Percentiles rank a stretch among this genome's conserved stretches.
Conservation (phyloP, 2,888 invertebrate genomes). For the Macaria notata region DNA sequence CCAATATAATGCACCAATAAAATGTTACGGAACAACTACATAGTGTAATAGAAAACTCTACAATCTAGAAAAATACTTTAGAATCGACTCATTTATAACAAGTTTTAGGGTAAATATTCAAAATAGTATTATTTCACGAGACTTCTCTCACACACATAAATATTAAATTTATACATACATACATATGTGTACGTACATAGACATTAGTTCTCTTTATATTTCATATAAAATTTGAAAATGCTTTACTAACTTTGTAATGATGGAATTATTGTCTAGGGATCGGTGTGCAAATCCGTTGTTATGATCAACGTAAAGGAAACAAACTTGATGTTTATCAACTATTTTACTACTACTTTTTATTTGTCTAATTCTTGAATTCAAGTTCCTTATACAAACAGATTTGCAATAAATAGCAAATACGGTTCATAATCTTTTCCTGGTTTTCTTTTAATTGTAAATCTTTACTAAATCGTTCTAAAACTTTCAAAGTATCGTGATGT, state of each 20-base stretch:
- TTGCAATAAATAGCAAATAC: too few relatives aligned
- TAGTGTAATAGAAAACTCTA: slow-evolving; percentile 21
- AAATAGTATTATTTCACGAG: slow-evolving; percentile 25
- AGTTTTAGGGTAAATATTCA: slow-evolving; percentile 30
- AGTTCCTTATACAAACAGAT: too few relatives aligned
- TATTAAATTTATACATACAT: slow-evolving; percentile 6
- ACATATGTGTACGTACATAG: slow-evolving; percentile 1
- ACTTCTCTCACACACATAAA: slow-evolving; percentile 6
- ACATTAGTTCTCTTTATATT: slow-evolving; percentile 23
- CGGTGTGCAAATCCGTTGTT: slow-evolving; percentile 10
- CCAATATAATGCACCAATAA: slow-evolving; percentile 14
- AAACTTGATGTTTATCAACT: too few relatives aligned
- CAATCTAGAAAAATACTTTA: slow-evolving; percentile 31
- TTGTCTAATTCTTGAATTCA: too few relatives aligned
- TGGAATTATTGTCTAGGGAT: slow-evolving; percentile 31
- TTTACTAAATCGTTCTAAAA: too few relatives aligned
- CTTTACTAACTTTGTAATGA: slow-evolving; percentile 40
- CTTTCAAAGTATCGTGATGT: too few relatives aligned
- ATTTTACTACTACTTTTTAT: too few relatives aligned
- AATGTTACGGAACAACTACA: slow-evolving; percentile 2
- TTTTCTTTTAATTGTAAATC: too few relatives aligned
- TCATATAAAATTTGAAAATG: slow-evolving; percentile 48
- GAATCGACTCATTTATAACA: slow-evolving; percentile 23
- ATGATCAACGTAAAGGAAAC: slow-evolving; percentile 5
- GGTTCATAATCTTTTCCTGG: too few relatives aligned